phyloP scores from a whole-genome alignment of 2,888 invertebrate species.

The Liodrosophila aerea region DNA sequence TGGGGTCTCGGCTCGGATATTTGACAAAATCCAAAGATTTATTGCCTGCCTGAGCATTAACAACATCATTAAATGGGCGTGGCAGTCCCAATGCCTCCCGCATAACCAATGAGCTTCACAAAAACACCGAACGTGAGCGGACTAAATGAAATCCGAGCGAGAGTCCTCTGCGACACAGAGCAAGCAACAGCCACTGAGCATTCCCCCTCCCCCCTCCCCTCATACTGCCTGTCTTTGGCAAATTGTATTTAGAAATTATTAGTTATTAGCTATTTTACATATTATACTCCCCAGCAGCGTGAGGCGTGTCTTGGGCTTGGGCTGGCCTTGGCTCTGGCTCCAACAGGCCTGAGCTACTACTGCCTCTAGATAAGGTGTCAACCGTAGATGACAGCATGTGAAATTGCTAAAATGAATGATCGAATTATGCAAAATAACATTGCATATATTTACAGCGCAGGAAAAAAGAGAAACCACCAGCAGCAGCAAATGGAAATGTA shows the following conservation, averaged over 20 bases:
- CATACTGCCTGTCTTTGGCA: too few relatives aligned
- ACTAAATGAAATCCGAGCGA: constrained; percentile 6
- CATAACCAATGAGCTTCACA: constrained; percentile 34
- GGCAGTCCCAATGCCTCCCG: constrained; percentile 20
- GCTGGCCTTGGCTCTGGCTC: too few relatives aligned
- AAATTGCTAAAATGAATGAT: background rate
- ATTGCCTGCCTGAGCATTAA: constrained; percentile 34
- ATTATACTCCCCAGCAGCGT: constrained; percentile 1
- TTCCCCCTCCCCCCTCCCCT: too few relatives aligned
- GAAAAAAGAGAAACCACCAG: too few relatives aligned
- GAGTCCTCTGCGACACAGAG: too few relatives aligned
- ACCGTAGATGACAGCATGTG: too few relatives aligned
- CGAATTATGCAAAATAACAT: too few relatives aligned
- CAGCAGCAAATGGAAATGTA: too few relatives aligned
- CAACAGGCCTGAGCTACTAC: too few relatives aligned
- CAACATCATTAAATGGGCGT: constrained; percentile 50
- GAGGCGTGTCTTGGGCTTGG: too few relatives aligned
- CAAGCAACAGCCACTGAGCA: background rate
- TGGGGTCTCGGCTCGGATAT: constrained; percentile 12
- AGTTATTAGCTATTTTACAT: constrained; percentile 61
- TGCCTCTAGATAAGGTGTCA: too few relatives aligned
- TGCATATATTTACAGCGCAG: too few relatives aligned
- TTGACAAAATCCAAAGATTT: constrained; percentile 40
- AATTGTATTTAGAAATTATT: constrained; percentile 62
- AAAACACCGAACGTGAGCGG: constrained; percentile 41